Evolutionary conservation across 2,888 invertebrate species (phyloP).

Genomic region (Drosophila antonietae): DNA sequence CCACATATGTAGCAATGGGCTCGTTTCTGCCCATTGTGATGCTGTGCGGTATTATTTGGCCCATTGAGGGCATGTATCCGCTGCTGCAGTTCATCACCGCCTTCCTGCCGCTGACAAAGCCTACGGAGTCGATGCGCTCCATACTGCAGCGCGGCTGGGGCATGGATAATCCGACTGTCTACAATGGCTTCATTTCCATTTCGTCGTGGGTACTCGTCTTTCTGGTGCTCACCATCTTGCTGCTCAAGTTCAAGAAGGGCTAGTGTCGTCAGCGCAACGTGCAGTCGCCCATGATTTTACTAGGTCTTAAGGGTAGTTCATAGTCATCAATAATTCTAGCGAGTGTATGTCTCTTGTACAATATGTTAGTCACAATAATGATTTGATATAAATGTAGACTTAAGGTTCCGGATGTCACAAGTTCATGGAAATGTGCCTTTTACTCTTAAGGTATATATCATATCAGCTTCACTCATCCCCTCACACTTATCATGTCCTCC

Average conservation of each 20-base stretch:
- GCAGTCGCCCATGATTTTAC: constrained; percentile 67
- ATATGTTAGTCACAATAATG: constrained; percentile 45
- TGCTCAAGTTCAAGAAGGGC: constrained; percentile 94
- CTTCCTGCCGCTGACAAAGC: constrained; percentile 93
- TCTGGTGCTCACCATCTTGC: constrained; percentile 89
- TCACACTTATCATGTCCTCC: not conserved
- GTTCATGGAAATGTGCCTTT: constrained; percentile 65
- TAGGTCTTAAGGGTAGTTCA: constrained; percentile 72
- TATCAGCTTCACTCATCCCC: constrained; percentile 12
- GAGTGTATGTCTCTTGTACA: constrained; percentile 45
- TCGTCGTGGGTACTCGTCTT: constrained; percentile 92
- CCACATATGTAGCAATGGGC: constrained; percentile 93
- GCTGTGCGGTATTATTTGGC: constrained; percentile 97
- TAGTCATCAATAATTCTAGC: constrained; percentile 31
- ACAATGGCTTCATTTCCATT: constrained; percentile 92
- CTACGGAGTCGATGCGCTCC: constrained; percentile 94
- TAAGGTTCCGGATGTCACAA: constrained; percentile 72
- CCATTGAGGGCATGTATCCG: constrained; percentile 95
- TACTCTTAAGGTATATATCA: constrained; percentile 43
- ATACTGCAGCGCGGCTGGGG: constrained; percentile 94
- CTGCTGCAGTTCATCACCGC: constrained; percentile 89
- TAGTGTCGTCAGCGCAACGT: constrained; percentile 82
- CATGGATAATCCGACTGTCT: constrained; percentile 89
- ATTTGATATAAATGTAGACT: constrained; percentile 17
- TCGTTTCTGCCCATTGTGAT: constrained; percentile 94